A percentile compares a stretch with the other conserved stretches of the same genome.
Evolutionary conservation across 1,140 invertebrate genomes (phyloP).

Genomic region (Ceratina australensis): DNA sequence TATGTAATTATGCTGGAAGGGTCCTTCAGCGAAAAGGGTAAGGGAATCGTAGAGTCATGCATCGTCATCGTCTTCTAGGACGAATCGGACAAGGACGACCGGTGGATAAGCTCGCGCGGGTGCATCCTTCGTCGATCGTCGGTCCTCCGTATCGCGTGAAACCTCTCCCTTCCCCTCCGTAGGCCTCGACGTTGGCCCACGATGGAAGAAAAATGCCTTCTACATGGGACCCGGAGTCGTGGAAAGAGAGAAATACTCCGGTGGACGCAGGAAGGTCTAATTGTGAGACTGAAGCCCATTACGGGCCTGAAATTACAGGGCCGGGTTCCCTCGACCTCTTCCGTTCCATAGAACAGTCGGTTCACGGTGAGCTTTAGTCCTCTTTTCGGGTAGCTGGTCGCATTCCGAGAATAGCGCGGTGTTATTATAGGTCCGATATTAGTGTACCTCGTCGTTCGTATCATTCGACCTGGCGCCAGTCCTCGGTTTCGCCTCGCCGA

Average conservation of each 20-base stretch:
- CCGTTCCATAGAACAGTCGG: constrained; percentile 52
- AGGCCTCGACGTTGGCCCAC: constrained; percentile 13
- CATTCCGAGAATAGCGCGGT: constrained; percentile 68
- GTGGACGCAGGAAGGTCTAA: constrained; percentile 72
- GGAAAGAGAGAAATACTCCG: constrained; percentile 55
- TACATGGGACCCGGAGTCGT: constrained; percentile 35
- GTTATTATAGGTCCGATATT: constrained; percentile 65
- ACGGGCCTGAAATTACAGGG: constrained; percentile 75
- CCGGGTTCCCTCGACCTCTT: constrained; percentile 54
- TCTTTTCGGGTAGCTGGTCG: constrained; percentile 51
- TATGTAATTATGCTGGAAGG: constrained; percentile 76
- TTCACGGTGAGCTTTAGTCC: constrained; percentile 45
- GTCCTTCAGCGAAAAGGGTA: constrained; percentile 62
- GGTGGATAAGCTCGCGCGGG: not conserved
- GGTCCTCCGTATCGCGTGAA: not conserved
- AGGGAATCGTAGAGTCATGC: constrained; percentile 61
- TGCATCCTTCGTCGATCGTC: not conserved
- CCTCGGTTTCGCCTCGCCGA: no score
- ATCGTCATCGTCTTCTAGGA: constrained; percentile 66
- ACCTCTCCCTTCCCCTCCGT: no score
- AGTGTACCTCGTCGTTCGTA: constrained; percentile 62
- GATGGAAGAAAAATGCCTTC: constrained; percentile 50
- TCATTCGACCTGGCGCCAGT: not conserved
- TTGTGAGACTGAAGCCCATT: constrained; percentile 72
- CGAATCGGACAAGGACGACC: constrained; percentile 52